phyloP scores from a whole-genome alignment of 2,888 invertebrate genomes.

The Proisotoma minuta region DNA sequence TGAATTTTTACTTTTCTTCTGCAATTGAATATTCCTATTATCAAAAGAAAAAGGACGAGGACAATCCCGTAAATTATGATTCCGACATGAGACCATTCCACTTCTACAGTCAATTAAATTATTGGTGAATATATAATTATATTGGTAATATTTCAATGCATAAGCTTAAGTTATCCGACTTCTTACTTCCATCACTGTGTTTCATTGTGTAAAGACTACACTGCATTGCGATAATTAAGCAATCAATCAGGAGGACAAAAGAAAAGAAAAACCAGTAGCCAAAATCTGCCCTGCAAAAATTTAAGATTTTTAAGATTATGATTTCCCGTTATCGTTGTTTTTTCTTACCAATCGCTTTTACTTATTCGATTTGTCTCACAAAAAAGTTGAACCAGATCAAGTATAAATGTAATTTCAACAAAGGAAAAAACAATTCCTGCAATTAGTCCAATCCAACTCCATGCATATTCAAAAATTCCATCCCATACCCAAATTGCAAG shows the following conservation, averaged over 20 bases:
- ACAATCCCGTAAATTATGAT: constrained; percentile 1
- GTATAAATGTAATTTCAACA: constrained; percentile 21
- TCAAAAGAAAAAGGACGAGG: not conserved
- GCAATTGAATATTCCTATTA: not conserved
- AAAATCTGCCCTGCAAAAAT: not conserved
- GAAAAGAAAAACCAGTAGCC: not conserved
- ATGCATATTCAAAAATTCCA: constrained; percentile 25
- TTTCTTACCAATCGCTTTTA: constrained; percentile 10
- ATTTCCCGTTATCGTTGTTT: not conserved
- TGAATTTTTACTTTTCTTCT: not conserved
- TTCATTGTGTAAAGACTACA: too few relatives aligned
- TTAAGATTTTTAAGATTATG: not conserved
- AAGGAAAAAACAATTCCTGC: constrained; percentile 20
- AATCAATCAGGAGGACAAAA: not conserved
- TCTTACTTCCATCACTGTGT: not conserved
- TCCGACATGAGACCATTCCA: not conserved
- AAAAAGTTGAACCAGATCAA: constrained; percentile 27
- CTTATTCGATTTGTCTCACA: constrained; percentile 14
- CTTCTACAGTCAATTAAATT: not conserved
- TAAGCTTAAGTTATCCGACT: too few relatives aligned
- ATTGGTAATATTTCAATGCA: not conserved
- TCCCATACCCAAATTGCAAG: constrained; percentile 8
- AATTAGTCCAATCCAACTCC: constrained; percentile 22
- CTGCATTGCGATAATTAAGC: not conserved
- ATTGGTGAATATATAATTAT: not conserved